Base-by-base conservation (phyloP, 92 coral and sea anemone species). In the Palythoa grandis region DNA sequence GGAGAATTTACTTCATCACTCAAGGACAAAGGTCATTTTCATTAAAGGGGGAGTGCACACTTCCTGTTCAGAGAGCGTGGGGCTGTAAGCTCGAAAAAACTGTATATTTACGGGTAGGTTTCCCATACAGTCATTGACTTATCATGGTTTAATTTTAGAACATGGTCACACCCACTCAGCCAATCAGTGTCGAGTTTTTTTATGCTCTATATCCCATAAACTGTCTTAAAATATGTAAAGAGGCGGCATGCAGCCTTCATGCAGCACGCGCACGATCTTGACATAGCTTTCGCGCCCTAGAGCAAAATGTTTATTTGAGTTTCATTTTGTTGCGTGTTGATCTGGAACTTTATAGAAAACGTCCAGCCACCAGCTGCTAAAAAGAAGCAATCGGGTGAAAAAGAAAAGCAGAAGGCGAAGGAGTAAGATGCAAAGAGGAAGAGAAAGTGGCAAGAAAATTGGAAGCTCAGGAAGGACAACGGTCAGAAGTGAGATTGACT, bases 1-100 rank as follows among this genome's bases (percentile, higher is more conserved):
- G 85, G 40, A 80, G 85, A 40, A 16, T 80, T 37, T 80, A 65
- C 85, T 80, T 80, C 60, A 52, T 63, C 61, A 66, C 4, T 58
- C 7, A 20, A 13, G 57, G 37, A 3, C 1, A 80, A 80, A 65
- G 48, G 22, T 47, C 60, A 16, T 80, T 80, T 54, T 47, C 85
- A 24, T n/a, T 66, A 2, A 52, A 38, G 24, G 66, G 47, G 1
- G 2, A 5, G 23, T 80, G 85, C 57, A 50, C 57, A 6, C 85
- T 80, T 80, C 74, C 60, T 1, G 12, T 14, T 13, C 61, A 80
- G 58, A 47, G 73, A 24, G 61, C 14, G 16, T 80, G 85, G 85
- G 74, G 75, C 24, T 80, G 85, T 52, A 67, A 47, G 13, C 1
- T 48, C 15, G 22, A 65, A 66, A 39, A 35, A 1, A 80, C 74